A percentile compares a stretch with the other conserved stretches of the same genome.
phyloP scores from a whole-genome alignment of 2,113 vertebrate species.

The Colistium nudipinnis region DNA sequence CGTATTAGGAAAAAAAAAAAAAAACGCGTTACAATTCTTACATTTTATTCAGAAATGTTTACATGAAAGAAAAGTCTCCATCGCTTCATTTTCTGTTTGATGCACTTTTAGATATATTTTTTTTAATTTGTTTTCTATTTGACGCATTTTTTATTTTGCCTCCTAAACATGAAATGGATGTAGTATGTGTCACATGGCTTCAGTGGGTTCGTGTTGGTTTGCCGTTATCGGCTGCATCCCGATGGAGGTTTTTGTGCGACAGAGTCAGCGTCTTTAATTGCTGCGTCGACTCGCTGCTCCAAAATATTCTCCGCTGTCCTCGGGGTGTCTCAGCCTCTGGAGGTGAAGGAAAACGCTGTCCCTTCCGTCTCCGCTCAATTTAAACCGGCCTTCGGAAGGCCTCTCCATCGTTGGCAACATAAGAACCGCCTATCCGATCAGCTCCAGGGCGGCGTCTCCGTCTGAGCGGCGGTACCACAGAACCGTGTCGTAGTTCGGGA shows the following conservation, averaged over 20 bases:
- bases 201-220: slow-evolving; percentile 29
- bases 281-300: slow-evolving; percentile 70
- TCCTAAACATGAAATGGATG: too few relatives aligned
- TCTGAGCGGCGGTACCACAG: slow-evolving; percentile 67
- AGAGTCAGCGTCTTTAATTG: slow-evolving; percentile 18
- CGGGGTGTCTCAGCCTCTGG: not conserved
- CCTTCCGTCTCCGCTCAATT: slow-evolving; percentile 59
- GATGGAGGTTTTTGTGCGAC: slow-evolving; percentile 57
- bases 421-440: slow-evolving; percentile 45
- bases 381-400: slow-evolving; percentile 22
- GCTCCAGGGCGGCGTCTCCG: slow-evolving; percentile 35
- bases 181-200: not conserved
- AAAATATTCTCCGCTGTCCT: slow-evolving; percentile 68
- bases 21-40: not conserved
- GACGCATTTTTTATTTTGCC: too few relatives aligned
- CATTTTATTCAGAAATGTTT: too few relatives aligned
- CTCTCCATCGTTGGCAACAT: not conserved
- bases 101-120: too few relatives aligned
- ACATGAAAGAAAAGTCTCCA: too few relatives aligned
- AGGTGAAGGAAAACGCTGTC: slow-evolving; percentile 48
- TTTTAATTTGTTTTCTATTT: too few relatives aligned
- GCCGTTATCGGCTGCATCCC: not conserved
- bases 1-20: not conserved
- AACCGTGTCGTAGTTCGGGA: slow-evolving; percentile 44
- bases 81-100: too few relatives aligned